Evolutionary conservation across 2,888 invertebrate species (phyloP).

Genomic region (Coleophora flavipennella): DNA sequence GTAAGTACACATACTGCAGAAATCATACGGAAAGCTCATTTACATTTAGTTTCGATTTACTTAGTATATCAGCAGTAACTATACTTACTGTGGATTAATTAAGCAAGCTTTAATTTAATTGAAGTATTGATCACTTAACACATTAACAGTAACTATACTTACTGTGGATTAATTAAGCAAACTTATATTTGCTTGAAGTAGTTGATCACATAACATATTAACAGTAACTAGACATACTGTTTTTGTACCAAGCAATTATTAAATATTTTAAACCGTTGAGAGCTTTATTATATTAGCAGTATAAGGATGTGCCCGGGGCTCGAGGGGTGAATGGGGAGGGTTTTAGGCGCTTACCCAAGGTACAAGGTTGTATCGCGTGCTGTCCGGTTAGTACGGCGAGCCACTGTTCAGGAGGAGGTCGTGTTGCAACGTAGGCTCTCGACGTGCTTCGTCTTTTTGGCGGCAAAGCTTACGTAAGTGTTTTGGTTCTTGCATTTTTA

Average conservation of each 20-base stretch:
- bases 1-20: background rate
- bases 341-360: background rate
- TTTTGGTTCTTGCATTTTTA: too few species aligned
- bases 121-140: too few species aligned
- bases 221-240: too few species aligned
- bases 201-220: background rate
- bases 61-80: background rate
- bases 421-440: background rate
- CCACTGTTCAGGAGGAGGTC: constrained; percentile 1
- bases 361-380: too few species aligned
- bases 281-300: background rate
- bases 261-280: background rate
- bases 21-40: background rate
- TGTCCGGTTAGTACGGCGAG: background rate
- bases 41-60: background rate
- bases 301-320: background rate
- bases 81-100: too few species aligned
- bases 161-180: background rate
- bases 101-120: too few species aligned
- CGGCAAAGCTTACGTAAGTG: background rate
- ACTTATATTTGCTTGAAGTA: background rate
- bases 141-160: too few species aligned
- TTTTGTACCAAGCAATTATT: background rate
- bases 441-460: background rate
- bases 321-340: background rate